Evolutionary conservation across 2,113 vertebrate species (phyloP).

Genomic region (Psettodes erumei): DNA sequence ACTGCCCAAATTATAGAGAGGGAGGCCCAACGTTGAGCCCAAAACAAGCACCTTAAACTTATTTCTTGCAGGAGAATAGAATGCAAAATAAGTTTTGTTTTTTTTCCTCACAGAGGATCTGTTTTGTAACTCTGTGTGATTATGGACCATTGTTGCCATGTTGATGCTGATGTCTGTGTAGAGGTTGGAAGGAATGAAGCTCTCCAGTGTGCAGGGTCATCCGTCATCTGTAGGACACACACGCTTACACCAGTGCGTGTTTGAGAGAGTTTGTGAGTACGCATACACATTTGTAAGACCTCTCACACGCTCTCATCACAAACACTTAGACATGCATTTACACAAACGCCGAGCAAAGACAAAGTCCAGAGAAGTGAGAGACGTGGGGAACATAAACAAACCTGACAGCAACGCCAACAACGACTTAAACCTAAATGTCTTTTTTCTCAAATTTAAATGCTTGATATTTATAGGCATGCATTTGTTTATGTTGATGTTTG

Average conservation of each 20-base stretch:
- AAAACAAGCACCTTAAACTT: neutral
- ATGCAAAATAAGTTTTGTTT: neutral
- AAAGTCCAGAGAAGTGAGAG: constrained; percentile 54
- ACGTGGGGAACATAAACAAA: constrained; percentile 46
- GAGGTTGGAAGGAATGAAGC: constrained; percentile 10
- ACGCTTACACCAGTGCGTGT: neutral
- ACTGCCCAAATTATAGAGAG: neutral
- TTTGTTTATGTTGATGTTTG: neutral
- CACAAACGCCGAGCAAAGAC: constrained; percentile 34
- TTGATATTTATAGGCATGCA: neutral
- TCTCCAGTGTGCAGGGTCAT: constrained; percentile 17
- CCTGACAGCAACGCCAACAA: constrained; percentile 51
- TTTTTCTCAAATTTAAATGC: neutral
- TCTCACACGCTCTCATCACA: constrained; percentile 41
- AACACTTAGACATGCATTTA: constrained; percentile 20
- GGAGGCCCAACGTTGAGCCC: neutral
- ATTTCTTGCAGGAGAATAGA: neutral
- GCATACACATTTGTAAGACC: constrained; percentile 8
- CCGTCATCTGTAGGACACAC: constrained; percentile 3
- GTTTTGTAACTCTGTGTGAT: neutral
- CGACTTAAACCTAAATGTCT: constrained; percentile 1
- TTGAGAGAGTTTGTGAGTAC: neutral
- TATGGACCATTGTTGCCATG: neutral
- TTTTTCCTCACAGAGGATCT: neutral
- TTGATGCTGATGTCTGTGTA: neutral